Percentiles rank a stretch among this genome's conserved stretches.
Evolutionary conservation across 2,797 vertebrate species (phyloP).

Genomic region (Chaunax sp.): DNA sequence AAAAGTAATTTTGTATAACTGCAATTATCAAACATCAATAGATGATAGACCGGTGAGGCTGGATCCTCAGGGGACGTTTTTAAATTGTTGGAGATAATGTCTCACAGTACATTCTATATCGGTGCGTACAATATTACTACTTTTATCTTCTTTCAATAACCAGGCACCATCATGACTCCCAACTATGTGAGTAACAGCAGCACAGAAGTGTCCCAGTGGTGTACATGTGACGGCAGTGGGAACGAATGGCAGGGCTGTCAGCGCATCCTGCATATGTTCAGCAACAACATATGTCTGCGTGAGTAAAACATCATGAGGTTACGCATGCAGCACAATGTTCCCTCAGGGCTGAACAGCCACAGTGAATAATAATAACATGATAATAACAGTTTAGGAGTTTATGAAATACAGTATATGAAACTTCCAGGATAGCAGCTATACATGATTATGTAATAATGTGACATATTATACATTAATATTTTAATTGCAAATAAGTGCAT

Average conservation of each 20-base stretch:
- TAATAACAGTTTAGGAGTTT: neutral
- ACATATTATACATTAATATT: neutral
- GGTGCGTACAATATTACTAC: conserved; percentile 11
- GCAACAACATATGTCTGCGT: conserved; percentile 92
- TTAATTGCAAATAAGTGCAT: neutral
- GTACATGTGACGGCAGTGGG: conserved; percentile 93
- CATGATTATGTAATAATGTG: too few species aligned
- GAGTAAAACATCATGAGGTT: conserved; percentile 69
- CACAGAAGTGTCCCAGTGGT: conserved; percentile 92
- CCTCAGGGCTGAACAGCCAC: neutral
- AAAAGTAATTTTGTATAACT: conserved; percentile 48
- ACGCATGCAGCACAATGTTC: neutral
- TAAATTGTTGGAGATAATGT: neutral
- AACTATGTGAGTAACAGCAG: conserved; percentile 95
- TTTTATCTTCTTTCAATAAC: conserved; percentile 17
- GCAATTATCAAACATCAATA: conserved; percentile 51
- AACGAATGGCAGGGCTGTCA: conserved; percentile 93
- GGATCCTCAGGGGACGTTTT: conserved; percentile 6
- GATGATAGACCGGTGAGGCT: conserved; percentile 32
- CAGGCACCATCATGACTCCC: conserved; percentile 96
- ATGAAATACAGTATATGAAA: conserved; percentile 1
- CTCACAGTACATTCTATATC: neutral
- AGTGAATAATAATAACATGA: neutral
- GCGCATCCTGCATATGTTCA: conserved; percentile 89
- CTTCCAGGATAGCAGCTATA: too few species aligned